Percentiles rank a stretch among this genome's conserved stretches.
These are phyloP conservation scores for Sphecodes monilicornis DNA, from an alignment of 2,888 invertebrate genomes.

Conservation along the genomic window DNA sequence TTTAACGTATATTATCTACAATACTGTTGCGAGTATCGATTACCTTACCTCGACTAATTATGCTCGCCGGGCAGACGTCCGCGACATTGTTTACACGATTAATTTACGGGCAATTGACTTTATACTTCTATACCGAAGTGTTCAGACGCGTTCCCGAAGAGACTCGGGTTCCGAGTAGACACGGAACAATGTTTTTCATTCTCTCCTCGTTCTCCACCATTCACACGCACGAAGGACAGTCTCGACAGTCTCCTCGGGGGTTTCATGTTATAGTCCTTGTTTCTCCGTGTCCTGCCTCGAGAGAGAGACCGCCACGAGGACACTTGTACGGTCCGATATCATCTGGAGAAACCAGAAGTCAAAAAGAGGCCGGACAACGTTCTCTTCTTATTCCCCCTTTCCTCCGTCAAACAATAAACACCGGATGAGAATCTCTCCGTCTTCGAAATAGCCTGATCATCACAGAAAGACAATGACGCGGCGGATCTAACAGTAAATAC, in stretches of 20 bases:
- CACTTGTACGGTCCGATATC: not conserved
- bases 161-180: conserved; percentile 29
- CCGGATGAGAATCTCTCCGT: not conserved
- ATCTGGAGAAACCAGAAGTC: not conserved
- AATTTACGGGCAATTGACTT: conserved; percentile 63
- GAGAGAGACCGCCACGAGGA: not conserved
- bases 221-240: conserved; percentile 30
- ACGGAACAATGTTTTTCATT: conserved; percentile 24
- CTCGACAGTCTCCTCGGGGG: conserved; percentile 31
- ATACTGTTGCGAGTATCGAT: conserved; percentile 47
- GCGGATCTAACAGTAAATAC: conserved; percentile 1
- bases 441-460: not conserved
- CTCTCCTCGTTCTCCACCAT: conserved; percentile 29
- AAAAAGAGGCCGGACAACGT: not conserved
- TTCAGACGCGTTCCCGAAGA: conserved; percentile 31
- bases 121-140: conserved; percentile 30
- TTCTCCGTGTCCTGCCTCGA: not conserved
- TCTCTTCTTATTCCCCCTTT: not conserved
- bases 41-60: conserved; percentile 41
- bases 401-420: conserved; percentile 4
- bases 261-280: not conserved
- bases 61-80: conserved; percentile 29
- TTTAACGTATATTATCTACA: conserved; percentile 40
- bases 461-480: not conserved
- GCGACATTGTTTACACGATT: conserved; percentile 45